Percentiles rank a stretch among this genome's conserved stretches.
These are phyloP conservation scores for Hydrophis major DNA, from an alignment of 2,797 vertebrate genomes.

Conservation along the genomic window DNA sequence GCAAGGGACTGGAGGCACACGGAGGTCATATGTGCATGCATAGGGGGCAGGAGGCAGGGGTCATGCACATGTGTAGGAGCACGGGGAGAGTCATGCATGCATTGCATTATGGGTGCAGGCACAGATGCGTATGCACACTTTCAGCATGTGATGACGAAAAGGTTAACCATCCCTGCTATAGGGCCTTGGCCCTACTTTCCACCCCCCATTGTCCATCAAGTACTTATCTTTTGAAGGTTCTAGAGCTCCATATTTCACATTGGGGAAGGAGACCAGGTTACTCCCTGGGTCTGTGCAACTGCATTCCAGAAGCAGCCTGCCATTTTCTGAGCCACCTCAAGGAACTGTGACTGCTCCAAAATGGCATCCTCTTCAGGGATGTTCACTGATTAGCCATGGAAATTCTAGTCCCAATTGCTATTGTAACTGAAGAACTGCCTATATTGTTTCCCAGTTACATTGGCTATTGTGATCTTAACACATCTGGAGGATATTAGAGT, in stretches of 20 bases:
- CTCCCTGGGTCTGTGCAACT: background rate
- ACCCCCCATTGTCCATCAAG: background rate
- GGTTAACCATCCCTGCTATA: background rate
- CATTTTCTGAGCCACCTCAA: background rate
- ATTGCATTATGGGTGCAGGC: too few relatives aligned
- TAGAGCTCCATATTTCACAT: background rate
- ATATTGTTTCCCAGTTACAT: background rate
- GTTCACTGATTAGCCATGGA: background rate
- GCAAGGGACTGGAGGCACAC: too few relatives aligned
- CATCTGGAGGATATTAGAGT: background rate
- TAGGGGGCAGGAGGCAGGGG: too few relatives aligned
- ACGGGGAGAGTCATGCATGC: too few relatives aligned
- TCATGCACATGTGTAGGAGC: too few relatives aligned
- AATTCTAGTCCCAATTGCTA: background rate
- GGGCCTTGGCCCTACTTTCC: background rate
- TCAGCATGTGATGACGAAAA: too few relatives aligned
- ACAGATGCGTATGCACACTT: too few relatives aligned
- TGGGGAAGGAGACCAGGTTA: background rate
- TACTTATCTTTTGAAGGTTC: background rate
- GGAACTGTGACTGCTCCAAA: background rate
- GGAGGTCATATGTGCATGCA: too few relatives aligned
- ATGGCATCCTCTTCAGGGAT: background rate
- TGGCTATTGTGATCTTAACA: background rate
- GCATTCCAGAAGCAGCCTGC: background rate
- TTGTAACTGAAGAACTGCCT: background rate